These are phyloP conservation scores for Ceratosolen solmsi DNA, from an alignment of 1,140 invertebrate genomes.

Conservation along the genomic window DNA sequence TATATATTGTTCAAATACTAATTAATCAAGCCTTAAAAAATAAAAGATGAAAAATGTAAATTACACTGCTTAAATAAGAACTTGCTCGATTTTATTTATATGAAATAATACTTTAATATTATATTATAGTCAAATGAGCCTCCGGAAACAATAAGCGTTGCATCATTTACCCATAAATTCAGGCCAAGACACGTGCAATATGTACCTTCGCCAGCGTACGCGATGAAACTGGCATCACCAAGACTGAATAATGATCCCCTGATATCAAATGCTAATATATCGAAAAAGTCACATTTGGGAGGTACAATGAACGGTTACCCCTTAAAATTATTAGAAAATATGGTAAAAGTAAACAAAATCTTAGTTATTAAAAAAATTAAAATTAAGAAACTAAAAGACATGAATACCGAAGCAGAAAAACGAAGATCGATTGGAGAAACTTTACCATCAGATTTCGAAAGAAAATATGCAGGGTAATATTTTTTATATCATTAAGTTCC, in stretches of 20 bases:
- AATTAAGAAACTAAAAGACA: constrained; percentile 86
- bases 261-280: constrained; percentile 73
- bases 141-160: constrained; percentile 91
- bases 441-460: constrained; percentile 89
- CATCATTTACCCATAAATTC: constrained; percentile 88
- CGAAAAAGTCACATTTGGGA: constrained; percentile 71
- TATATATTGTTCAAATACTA: no score
- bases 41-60: neutral
- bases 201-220: constrained; percentile 75
- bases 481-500: neutral
- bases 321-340: constrained; percentile 86
- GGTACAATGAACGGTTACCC: constrained; percentile 86
- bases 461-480: constrained; percentile 84
- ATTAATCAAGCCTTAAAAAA: no score
- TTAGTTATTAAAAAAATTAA: constrained; percentile 87
- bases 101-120: no score
- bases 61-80: no score
- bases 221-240: constrained; percentile 72
- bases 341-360: constrained; percentile 91
- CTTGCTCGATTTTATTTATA: no score
- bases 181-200: constrained; percentile 79
- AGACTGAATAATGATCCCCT: constrained; percentile 75
- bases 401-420: constrained; percentile 94
- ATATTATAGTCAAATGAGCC: constrained; percentile 85
- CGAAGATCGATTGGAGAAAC: constrained; percentile 84